A percentile compares a stretch with the other conserved stretches of the same genome.
Conservation (phyloP, 1,140 invertebrate genomes). For the Laupala kohalensis region DNA sequence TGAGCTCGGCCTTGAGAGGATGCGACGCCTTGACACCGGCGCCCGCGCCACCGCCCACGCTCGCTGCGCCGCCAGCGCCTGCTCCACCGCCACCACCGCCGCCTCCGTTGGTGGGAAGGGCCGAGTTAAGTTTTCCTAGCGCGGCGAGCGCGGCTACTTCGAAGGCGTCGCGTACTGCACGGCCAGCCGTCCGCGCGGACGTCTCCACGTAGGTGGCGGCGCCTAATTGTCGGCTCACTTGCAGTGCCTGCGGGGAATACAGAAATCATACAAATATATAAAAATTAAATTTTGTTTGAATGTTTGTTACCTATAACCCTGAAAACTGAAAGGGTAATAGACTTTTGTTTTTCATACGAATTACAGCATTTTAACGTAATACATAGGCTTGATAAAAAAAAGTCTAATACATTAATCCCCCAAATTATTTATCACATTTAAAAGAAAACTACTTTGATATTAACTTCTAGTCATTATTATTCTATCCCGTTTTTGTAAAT, state of each 20-base stretch:
- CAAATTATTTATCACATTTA: no score
- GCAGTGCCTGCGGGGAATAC: conserved; percentile 29
- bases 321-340: no score
- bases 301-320: no score
- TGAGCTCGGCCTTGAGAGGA: conserved; percentile 38
- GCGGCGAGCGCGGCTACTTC: conserved; percentile 49
- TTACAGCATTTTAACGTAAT: no score
- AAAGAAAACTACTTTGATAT: no score
- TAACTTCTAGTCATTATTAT: no score
- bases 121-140: conserved; percentile 44
- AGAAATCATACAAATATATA: no score
- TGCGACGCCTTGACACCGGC: conserved; percentile 39
- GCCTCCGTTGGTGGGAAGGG: conserved; percentile 18
- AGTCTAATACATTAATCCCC: no score
- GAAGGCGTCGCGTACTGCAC: conserved; percentile 47
- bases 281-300: no score
- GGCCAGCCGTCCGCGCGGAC: conserved; percentile 40
- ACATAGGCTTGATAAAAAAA: no score
- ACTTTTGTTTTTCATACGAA: no score
- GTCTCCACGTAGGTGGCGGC: conserved; percentile 53
- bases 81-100: conserved; percentile 30
- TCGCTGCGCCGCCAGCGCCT: background rate
- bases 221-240: conserved; percentile 43
- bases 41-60: background rate
- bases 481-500: no score